phyloP scores from a whole-genome alignment of 1,140 invertebrate genomes.

The Caenorhabditis brenneri region DNA sequence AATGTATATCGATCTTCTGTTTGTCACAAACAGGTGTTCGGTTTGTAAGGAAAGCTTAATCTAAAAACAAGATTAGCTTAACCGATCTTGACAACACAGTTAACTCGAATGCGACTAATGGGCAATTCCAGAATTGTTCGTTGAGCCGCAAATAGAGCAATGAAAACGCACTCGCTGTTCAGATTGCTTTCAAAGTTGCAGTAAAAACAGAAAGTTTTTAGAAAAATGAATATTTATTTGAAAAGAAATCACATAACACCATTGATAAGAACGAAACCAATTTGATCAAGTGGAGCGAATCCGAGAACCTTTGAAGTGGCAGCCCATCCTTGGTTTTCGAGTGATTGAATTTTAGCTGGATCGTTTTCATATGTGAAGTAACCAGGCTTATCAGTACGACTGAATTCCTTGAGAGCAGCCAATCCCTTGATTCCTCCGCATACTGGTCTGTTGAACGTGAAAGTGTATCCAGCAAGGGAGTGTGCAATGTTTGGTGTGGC shows the following conservation, averaged over 20 bases:
- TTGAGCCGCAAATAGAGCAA: no score
- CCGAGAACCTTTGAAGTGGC: background rate
- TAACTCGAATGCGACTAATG: no score
- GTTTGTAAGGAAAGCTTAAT: no score
- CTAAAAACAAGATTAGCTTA: no score
- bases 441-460: background rate
- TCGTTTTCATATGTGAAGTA: background rate
- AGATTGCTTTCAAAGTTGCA: no score
- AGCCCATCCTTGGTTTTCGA: background rate
- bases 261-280: background rate
- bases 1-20: no score
- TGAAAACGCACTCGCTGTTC: no score
- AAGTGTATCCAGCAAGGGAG: background rate
- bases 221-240: background rate
- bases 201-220: no score
- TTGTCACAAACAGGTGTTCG: no score
- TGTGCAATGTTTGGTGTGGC: background rate
- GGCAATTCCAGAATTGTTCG: no score
- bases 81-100: no score
- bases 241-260: background rate
- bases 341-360: background rate
- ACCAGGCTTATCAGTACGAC: background rate
- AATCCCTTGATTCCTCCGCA: slow-evolving; percentile 37
- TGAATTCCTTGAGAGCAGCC: background rate
- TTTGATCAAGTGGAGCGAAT: slow-evolving; percentile 9